These are phyloP conservation scores for Leptocoma aspasia DNA, from an alignment of 2,113 vertebrate species.

Conservation along the genomic window DNA sequence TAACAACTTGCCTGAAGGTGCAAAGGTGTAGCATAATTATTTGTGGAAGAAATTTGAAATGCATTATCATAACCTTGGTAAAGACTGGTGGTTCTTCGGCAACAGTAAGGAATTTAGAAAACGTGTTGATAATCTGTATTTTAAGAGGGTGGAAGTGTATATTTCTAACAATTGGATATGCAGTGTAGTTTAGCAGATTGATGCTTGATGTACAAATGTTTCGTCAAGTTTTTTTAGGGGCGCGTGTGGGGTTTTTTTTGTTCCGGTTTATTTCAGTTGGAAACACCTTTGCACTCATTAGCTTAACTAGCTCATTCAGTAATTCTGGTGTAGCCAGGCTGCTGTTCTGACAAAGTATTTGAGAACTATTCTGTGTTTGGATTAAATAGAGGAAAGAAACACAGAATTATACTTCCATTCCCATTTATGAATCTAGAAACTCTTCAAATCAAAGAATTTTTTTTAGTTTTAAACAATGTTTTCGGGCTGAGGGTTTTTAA, in stretches of 20 bases:
- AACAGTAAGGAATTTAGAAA: not conserved
- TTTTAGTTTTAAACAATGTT: not conserved
- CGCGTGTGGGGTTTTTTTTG: accelerated
- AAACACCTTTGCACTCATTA: not conserved
- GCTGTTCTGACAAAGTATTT: not conserved
- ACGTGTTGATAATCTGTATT: not conserved
- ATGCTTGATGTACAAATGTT: not conserved
- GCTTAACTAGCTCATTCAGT: not conserved
- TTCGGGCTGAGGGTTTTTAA: not conserved
- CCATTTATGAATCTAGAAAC: not conserved
- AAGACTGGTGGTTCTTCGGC: not conserved
- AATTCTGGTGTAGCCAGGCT: not conserved
- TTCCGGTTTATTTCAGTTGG: not conserved
- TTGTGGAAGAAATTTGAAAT: conserved; percentile 18
- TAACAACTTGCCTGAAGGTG: conserved; percentile 8
- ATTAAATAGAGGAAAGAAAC: not conserved
- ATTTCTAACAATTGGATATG: not conserved
- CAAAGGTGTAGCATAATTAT: not conserved
- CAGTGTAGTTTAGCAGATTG: not conserved
- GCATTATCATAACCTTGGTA: not conserved
- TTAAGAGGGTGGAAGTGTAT: not conserved
- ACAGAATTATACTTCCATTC: not conserved
- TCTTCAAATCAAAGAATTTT: not conserved
- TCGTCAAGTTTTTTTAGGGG: not conserved
- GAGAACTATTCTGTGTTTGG: not conserved